Conservation (phyloP, 2,113 vertebrate genomes). For the Gorsachius goisagi region DNA sequence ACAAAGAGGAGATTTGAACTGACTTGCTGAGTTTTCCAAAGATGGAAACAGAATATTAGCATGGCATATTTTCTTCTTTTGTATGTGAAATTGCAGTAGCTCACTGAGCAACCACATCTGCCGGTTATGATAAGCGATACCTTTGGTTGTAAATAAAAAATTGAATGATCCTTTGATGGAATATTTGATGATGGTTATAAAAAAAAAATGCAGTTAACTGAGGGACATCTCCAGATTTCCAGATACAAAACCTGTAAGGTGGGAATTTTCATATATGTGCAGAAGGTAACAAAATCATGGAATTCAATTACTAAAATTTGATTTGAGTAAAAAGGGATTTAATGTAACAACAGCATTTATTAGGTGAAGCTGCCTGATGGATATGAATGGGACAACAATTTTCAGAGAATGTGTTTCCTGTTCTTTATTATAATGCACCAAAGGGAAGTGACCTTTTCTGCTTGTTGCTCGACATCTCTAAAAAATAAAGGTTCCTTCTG, state of each 20-base stretch:
- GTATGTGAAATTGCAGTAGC: neutral
- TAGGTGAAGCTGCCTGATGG: neutral
- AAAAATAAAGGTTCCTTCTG: neutral
- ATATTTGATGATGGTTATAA: neutral
- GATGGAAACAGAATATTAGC: neutral
- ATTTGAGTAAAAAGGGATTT: neutral
- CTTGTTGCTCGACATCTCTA: neutral
- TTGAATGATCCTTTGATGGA: neutral
- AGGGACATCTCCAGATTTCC: neutral
- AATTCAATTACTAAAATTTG: neutral
- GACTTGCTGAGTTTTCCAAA: neutral
- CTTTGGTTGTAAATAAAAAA: neutral
- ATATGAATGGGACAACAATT: neutral
- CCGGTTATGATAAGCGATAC: neutral
- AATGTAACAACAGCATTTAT: neutral
- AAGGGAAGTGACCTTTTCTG: neutral
- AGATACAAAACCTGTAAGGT: neutral
- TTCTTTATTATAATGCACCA: neutral
- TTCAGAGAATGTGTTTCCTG: neutral
- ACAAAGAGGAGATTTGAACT: neutral
- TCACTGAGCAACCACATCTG: neutral
- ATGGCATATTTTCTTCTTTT: neutral
- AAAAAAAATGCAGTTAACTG: neutral
- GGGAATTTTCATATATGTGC: neutral
- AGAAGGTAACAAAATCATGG: neutral